Evolutionary conservation across 2,888 invertebrate species (phyloP), one percentile per base, ranked within the genome.

Genomic region (Acronicta aceris): DNA sequence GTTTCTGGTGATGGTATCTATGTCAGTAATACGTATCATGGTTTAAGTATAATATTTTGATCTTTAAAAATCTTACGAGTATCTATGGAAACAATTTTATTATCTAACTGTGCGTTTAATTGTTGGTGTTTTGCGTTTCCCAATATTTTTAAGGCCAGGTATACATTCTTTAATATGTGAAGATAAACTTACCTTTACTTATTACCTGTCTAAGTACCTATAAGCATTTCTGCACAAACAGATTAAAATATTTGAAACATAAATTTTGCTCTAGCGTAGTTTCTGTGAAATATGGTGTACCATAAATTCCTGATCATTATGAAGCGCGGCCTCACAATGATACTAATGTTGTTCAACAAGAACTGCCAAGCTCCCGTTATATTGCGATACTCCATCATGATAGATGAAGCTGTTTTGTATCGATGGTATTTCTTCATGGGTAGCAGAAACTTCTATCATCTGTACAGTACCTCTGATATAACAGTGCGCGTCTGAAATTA

Each of bases 331-430:
- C 67, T 59, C 52, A 78, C 77, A 78, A 74, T 74, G 74, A 67
- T 62, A 68, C 71, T 78, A 70, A 75, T 75, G 69, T 72, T 71
- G 70, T 76, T 57, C 45, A 63, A 71, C 67, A 66, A 75, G 80
- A 66, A 73, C 65, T 74, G 66, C 58, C 59, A 45, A 48, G 58
- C 73, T 75, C 65, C 81, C 77, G 73, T 81, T 81, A 81, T 61
- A 40, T 57, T 58, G n/a, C 54, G 67, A 76, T 72, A 70, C 51
- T 62, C 47, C 36, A 61, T 60, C 59, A 46, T 71, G 71, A 79
- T 76, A 36, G 70, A 74, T 77, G 41, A 43, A 56, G 21, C 17
- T 13, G 13, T 25, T 47, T 30, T 25, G 17, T 27, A n/a, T 17
- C 16, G 17, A 45, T 38, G 36, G 47, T 52, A 21, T 40, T 13